Evolutionary conservation across 1,140 invertebrate species (phyloP), one percentile per base, ranked within the genome.

Genomic region (Bilobella aurantiaca): DNA sequence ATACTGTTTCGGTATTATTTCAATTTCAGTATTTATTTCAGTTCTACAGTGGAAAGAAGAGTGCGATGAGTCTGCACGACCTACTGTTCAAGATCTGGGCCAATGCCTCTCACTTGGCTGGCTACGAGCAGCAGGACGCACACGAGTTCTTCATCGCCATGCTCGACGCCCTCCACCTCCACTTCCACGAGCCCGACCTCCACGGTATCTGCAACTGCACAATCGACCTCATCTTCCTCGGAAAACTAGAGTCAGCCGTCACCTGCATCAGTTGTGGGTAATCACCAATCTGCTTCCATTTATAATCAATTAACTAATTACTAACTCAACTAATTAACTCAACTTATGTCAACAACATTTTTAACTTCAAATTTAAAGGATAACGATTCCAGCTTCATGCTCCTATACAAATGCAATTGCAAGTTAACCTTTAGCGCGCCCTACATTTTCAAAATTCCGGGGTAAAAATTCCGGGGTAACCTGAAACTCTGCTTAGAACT

Each of bases 141-240:
- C 96, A 99, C 76, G 96, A 99, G 81, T 98, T 98, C 79, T 96
- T 98, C 74, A 96, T 98, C 59, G 92, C 93, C 21, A 91, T 91
- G 1, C 80, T 98, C 27, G 89, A 97, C 76, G 87, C 96, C 3
- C 78, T 99, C 28, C 95, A 98, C 78, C 81, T 87, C 76, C 91
- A 91, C 74, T 86, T 74, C 62, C 74, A 75, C 62, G 64, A 58
- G 68, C 62, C 73, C 70, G 62, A 47, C 64, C 25, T 28, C 79
- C 82, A 77, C 83, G 85, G 62, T 82, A 87, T 70, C 67, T 98
- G 95, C 79, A 88, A 91, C 70, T 98, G 95, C 80, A 96, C 98
- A 73, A 95, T 98, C 67, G 93, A 98, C 80, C 88, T 94, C 78
- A 96, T 98, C 71, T 99, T 98, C 76, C 94, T 93, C 1, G 96